Evolutionary conservation across 2,888 invertebrate species (phyloP), one percentile per base, ranked within the genome.

Genomic region (Nomada hirtipes): DNA sequence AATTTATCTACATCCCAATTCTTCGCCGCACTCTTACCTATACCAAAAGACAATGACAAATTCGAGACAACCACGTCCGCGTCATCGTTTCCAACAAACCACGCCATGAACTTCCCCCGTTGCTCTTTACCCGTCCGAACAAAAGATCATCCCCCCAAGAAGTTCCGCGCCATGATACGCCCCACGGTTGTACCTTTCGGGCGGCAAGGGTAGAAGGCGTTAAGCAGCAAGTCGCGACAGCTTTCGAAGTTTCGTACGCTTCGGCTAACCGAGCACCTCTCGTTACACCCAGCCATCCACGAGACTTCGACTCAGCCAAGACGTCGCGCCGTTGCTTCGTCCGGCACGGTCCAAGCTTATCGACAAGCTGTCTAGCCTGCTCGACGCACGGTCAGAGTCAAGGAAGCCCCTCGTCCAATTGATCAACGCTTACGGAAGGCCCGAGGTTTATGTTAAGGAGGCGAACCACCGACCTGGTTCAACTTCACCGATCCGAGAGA

Each of bases 361-460:
- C 79, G 85, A 76, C 74, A 85, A 79, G 61, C 85, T 82, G 85
- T 84, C 79, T 63, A 59, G 68, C 63, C 60, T 57, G 55, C 79
- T 61, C 78, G 72, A 84, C 59, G 59, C 70, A 60, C n/a, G 87
- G 82, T 79, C 79, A 80, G 85, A 81, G 81, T 83, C 79, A 82
- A 84, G 78, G 80, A 74, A 78, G 80, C 80, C 29, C 81, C 79
- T 82, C 78, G 76, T 72, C 67, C 69, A 53, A 77, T 74, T 82
- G 83, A 77, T 82, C 70, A 74, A 67, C 78, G 61, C 64, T 77
- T 67, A 68, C 76, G 61, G 71, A 76, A 75, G 71, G 75, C 75
- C 83, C 86, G 86, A 86, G 88, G 88, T 89, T 89, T 88, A 86
- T 84, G 85, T 89, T 81, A 86, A 88, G 83, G 53, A 86, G 81